Base-by-base conservation (phyloP, 2,113 vertebrate genomes). In the Sus scrofa region DNA sequence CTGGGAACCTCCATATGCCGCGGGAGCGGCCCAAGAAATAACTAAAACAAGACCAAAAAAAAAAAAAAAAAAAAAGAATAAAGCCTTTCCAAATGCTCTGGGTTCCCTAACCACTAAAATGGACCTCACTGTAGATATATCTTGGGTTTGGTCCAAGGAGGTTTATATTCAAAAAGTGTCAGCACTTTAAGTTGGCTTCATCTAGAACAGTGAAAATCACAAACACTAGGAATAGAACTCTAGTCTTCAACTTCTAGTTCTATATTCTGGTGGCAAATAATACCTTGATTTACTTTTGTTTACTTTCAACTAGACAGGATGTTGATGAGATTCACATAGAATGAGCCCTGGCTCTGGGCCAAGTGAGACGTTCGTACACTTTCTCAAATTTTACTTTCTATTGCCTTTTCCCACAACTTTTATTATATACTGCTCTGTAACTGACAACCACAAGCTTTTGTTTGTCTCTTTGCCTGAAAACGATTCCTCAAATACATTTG, bases 271-370 rank as follows among this genome's bases (percentile, higher is more conserved):
- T 75, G 20, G 62, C n/a, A 95, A 73, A 52, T 62, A 62, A 91
- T 81, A 79, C 18, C 44, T 97, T 68, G 95, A 73, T 86, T 95
- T 94, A 92, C 54, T 86, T 77, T 60, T 86, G 86, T 71, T 94
- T 88, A 89, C 70, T 91, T 93, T 93, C 63, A 91, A 0, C 56
- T 83, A 71, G 58, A 79, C 26, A 89, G 63, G 26, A 95, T 73
- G 63, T 83, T 90, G 88, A n/a, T 9, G 37, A 86, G 58, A 82
- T 81, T 86, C 75, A 56, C 16, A 22, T 34, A 82, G 67, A 85
- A 62, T 79, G 86, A 94, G 24, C 58, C 7, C 70, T 88, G 44
- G 65, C 88, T 96, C 8, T 52, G 73, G 77, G 71, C 50, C 83
- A 85, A 60, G 20, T 68, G 73, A 39, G n/a, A 90, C 82, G 39